A percentile compares a stretch with the other conserved stretches of the same genome.
phyloP scores from a whole-genome alignment of 2,797 vertebrate species.

The Leucoraja ocellata region DNA sequence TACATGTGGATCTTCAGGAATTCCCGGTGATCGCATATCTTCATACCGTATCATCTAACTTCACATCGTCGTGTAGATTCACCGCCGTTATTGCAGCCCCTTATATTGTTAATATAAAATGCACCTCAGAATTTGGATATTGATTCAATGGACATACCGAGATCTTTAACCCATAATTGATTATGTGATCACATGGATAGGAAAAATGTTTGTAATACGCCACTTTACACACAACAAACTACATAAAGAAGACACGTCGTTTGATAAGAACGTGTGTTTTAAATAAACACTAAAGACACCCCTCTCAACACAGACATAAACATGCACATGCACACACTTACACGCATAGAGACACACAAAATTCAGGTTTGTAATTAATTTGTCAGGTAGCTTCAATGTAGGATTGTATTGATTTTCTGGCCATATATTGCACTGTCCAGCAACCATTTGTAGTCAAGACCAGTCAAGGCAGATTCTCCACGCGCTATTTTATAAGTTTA shows the following conservation, averaged over 20 bases:
- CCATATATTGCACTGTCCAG: background rate
- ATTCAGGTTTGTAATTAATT: background rate
- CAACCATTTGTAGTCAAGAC: background rate
- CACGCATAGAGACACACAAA: background rate
- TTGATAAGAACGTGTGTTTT: background rate
- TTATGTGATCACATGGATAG: background rate
- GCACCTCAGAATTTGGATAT: conserved; percentile 9
- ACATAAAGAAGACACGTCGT: background rate
- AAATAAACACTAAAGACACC: background rate
- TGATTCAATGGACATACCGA: background rate
- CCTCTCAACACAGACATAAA: background rate
- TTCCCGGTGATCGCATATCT: conserved; percentile 19
- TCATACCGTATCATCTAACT: conserved; percentile 1
- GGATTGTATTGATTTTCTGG: background rate
- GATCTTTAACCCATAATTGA: conserved; percentile 24
- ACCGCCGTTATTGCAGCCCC: background rate
- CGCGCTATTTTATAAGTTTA: background rate
- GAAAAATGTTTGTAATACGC: too few species aligned
- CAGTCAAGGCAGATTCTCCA: background rate
- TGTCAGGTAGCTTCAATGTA: background rate
- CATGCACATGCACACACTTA: background rate
- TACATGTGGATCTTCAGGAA: conserved; percentile 38
- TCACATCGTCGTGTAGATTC: background rate
- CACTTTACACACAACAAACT: background rate
- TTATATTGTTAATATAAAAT: background rate